Base-by-base conservation (phyloP, 2,113 vertebrate genomes). In the Thunnus thynnus region DNA sequence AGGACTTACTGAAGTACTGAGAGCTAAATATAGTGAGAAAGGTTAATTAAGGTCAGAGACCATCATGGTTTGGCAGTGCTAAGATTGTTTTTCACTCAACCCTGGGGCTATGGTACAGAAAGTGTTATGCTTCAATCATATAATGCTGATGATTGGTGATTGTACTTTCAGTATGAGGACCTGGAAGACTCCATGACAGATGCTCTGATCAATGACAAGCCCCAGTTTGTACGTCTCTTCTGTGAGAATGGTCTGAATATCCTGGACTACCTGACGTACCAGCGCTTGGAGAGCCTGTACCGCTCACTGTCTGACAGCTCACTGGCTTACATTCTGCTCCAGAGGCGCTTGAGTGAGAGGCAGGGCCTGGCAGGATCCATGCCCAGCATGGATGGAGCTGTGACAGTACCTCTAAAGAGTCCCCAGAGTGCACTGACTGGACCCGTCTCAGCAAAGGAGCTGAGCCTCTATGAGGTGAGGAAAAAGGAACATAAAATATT, bases 161-260 rank as follows among this genome's bases (percentile, higher is more conserved):
- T 57, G 13, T 72, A 25, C 65, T 63, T 82, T 61, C 84, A 95
- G 95, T 93, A 91, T 12, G 78, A 90, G 0, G 95, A 97, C 83
- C 93, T 97, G 20, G 93, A 96, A 80, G 95, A 95, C 20, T 95
- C 96, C 8, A 96, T 97, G 95, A 95, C 94, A 1, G 96, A 96
- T 0, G 97, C 97, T 0, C 91, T 97, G 68, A 89, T 97, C 69
- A 96, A 96, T 0, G 86, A 97, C 90, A 95, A 96, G 78, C 95
- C 96, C 0, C 95, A 96, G 72, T 96, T 97, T 50, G 96, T 97
- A 57, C 95, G 96, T 12, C 89, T 97, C 52, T 97, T 97, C 76
- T 95, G 95, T 12, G 96, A 97, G 62, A 97, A 94, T 0, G 96
- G 96, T 5, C 91, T 97, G 55, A 96, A 95, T 55, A 89, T 97